Evolutionary conservation across 2,888 invertebrate species (phyloP), one percentile per base, ranked within the genome.

Genomic region (Disparrhopalites patrizii): DNA sequence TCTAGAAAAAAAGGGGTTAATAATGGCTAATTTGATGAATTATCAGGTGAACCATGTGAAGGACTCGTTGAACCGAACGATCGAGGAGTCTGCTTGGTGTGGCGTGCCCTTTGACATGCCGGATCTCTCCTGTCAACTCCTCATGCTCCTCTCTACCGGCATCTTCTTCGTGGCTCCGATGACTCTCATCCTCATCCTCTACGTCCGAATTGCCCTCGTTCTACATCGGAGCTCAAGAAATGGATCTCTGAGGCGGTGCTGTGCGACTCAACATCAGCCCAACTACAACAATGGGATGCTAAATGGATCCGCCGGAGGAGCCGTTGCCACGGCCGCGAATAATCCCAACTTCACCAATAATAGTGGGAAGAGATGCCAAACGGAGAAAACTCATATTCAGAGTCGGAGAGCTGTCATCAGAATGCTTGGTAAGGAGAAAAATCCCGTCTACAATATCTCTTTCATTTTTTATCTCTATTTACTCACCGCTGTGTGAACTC

Each of bases 141-240:
- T 81, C 50, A 77, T 81, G 74, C 77, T 81, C 36, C 69, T 78
- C n/a, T 80, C 81, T 4, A 80, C 81, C 2, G 77, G 80, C 65
- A 67, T 81, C n/a, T 80, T 82, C 69, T 82, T 82, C 74, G 78
- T 81, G 15, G 73, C 79, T 20, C 82, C 82, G 2, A 78, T 81
- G 78, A 76, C 79, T 1, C 72, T 81, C 27, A 80, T 82, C 54
- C 76, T 78, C 8, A 78, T 79, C 15, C 76, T 82, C 7, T 82
- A 82, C 71, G 73, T 77, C 15, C 67, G 75, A 40, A 78, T 78
- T 54, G 78, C 76, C 1, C 66, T 77, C 33, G 77, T 77, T 8
- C 75, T 78, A 27, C 77, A 77, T 52, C 68, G 75, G 30, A 72
- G 75, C 58, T 71, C 70, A 7, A 54, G 67, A 8, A 73, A 70